A percentile compares a stretch with the other conserved stretches of the same genome.
These are phyloP conservation scores for Eupithecia pulchellata DNA, from an alignment of 2,888 invertebrate species.

Conservation along the genomic window DNA sequence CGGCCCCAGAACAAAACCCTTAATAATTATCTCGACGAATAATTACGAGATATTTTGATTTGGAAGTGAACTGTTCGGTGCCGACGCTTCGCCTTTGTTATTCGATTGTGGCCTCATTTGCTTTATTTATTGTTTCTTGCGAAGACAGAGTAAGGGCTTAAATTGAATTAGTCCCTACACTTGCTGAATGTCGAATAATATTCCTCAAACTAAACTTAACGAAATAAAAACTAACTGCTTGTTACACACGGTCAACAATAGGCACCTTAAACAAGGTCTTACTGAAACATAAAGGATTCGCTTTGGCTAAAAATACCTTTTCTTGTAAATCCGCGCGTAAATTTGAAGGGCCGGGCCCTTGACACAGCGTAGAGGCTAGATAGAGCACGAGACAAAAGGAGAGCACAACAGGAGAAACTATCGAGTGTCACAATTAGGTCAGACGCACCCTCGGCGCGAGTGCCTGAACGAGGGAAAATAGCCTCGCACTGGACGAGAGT, in stretches of 20 bases:
- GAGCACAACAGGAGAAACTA: conserved; percentile 40
- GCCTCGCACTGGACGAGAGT: conserved; percentile 3
- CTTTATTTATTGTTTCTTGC: conserved; percentile 18
- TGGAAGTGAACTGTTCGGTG: conserved; percentile 40
- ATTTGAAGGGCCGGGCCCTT: conserved; percentile 12
- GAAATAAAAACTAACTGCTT: not conserved
- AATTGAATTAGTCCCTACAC: not conserved
- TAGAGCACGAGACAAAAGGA: conserved; percentile 39
- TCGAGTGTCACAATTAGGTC: conserved; percentile 41
- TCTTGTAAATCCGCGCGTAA: conserved; percentile 11
- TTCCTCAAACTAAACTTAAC: not conserved
- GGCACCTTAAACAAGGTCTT: not conserved
- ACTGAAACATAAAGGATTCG: not conserved
- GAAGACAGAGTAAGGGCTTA: not conserved
- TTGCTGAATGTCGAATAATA: not conserved
- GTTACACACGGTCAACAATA: not conserved
- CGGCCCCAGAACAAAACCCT: conserved; percentile 47
- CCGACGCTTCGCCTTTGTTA: conserved; percentile 38
- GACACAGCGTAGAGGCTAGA: conserved; percentile 31
- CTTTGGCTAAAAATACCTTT: not conserved
- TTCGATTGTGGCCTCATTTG: conserved; percentile 25
- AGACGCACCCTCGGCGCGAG: conserved; percentile 37
- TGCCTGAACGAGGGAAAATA: conserved; percentile 19
- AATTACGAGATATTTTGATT: conserved; percentile 46
- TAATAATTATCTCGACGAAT: conserved; percentile 46